These are phyloP conservation scores for Cassiopea andromeda DNA, from an alignment of 30 jellyfish, hydroid and myxozoan genomes.

Conservation along the genomic window DNA sequence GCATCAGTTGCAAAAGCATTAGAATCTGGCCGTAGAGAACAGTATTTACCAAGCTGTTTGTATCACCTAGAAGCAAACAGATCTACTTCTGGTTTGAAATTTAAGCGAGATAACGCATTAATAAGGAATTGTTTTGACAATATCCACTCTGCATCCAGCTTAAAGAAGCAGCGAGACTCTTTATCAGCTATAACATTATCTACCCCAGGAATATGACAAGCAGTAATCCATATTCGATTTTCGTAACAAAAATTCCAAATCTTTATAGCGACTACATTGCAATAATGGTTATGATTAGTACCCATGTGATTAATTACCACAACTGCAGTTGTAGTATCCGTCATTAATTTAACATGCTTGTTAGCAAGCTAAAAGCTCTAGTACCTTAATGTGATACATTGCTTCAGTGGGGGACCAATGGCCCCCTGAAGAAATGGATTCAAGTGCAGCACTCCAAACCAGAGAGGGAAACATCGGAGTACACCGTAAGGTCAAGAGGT, in stretches of 20 bases:
- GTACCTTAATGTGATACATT: constrained; percentile 17
- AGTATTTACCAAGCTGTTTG: constrained; percentile 8
- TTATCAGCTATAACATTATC: constrained; percentile 44
- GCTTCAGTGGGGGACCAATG: constrained; percentile 34
- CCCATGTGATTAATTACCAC: constrained; percentile 39
- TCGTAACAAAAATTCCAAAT: constrained; percentile 34
- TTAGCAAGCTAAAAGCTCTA: constrained; percentile 27
- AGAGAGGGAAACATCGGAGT: constrained; percentile 23
- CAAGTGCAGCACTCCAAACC: constrained; percentile 65
- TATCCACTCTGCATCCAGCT: constrained; percentile 56
- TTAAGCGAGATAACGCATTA: background rate
- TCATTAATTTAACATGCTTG: constrained; percentile 30
- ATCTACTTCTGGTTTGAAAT: constrained; percentile 15
- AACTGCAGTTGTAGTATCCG: constrained; percentile 56
- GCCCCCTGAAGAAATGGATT: constrained; percentile 3
- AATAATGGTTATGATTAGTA: constrained; percentile 15
- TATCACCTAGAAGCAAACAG: constrained; percentile 43
- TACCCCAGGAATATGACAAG: constrained; percentile 46
- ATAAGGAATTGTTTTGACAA: background rate
- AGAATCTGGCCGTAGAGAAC: constrained; percentile 53
- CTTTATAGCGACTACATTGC: constrained; percentile 16
- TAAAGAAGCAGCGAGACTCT: constrained; percentile 22
- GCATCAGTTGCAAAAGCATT: constrained; percentile 28
- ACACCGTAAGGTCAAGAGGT: constrained; percentile 19
- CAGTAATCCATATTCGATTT: constrained; percentile 33